Evolutionary conservation across 2,888 invertebrate genomes (phyloP).

Genomic region (Sericinus montela): DNA sequence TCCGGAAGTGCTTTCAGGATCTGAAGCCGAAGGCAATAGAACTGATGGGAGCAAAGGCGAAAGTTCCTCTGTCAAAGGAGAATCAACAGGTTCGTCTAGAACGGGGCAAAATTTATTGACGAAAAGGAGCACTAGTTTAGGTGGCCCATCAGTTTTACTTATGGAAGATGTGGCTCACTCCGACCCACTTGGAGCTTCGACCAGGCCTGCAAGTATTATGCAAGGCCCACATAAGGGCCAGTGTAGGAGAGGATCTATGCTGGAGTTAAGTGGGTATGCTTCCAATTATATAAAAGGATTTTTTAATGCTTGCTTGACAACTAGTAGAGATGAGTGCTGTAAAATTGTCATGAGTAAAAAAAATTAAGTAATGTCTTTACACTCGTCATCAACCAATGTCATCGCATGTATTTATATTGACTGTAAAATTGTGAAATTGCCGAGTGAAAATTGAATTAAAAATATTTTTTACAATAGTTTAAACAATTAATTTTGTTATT

Average conservation of each 20-base stretch:
- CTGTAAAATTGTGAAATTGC: too few species aligned
- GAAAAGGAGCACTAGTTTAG: slow-evolving; percentile 67
- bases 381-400: too few species aligned
- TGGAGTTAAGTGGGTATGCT: slow-evolving; percentile 88
- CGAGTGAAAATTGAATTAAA: too few species aligned
- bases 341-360: too few species aligned
- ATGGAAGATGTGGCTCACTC: slow-evolving; percentile 81
- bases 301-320: too few species aligned
- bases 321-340: too few species aligned
- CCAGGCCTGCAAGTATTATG: slow-evolving; percentile 79
- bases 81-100: slow-evolving; percentile 37
- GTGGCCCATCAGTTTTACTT: slow-evolving; percentile 76
- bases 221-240: slow-evolving; percentile 82
- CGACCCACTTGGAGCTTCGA: slow-evolving; percentile 82
- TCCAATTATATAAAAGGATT: too few species aligned
- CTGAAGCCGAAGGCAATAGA: slow-evolving; percentile 78
- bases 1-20: slow-evolving; percentile 69
- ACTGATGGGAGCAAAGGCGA: slow-evolving; percentile 64
- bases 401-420: too few species aligned
- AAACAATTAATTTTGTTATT: too few species aligned
- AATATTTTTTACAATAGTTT: too few species aligned
- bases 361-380: too few species aligned
- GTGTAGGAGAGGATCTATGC: slow-evolving; percentile 88
- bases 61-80: slow-evolving; percentile 31
- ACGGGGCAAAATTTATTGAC: slow-evolving; percentile 63